Conservation (phyloP, 92 coral and sea anemone species). For the Epizoanthus stellaris region DNA sequence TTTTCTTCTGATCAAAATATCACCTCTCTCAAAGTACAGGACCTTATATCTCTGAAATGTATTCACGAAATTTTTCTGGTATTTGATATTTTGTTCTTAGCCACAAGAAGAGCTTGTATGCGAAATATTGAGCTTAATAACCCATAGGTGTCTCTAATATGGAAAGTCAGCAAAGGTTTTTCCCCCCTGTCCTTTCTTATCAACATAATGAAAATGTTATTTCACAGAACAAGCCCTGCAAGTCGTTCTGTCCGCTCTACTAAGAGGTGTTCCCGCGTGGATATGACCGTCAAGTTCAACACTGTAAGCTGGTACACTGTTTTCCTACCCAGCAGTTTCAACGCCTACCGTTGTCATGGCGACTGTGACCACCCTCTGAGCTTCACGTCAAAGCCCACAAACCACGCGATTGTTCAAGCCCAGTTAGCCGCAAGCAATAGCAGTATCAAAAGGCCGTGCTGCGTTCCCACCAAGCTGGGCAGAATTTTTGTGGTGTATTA, state of each 20-base stretch:
- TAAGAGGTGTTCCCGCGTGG: neutral
- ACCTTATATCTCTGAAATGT: too few relatives aligned
- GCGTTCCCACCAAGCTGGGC: conserved; percentile 2
- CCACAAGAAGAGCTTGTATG: too few relatives aligned
- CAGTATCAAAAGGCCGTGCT: neutral
- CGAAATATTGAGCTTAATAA: too few relatives aligned
- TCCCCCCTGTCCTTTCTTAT: too few relatives aligned
- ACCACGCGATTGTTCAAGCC: neutral
- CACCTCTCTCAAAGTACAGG: too few relatives aligned
- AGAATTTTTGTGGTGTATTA: neutral
- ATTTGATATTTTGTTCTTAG: too few relatives aligned
- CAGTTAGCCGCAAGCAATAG: neutral
- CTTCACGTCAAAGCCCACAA: neutral
- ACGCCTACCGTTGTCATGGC: neutral
- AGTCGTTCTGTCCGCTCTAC: neutral
- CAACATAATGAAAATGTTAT: too few relatives aligned
- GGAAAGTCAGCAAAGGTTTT: too few relatives aligned
- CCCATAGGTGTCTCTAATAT: too few relatives aligned
- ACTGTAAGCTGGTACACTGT: neutral
- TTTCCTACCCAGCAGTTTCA: neutral
- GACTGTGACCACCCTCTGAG: neutral
- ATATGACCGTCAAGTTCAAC: conserved; percentile 9
- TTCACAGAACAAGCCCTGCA: neutral
- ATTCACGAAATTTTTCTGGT: too few relatives aligned
- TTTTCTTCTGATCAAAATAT: too few relatives aligned